A percentile compares a stretch with the other conserved stretches of the same genome.
phyloP scores from a whole-genome alignment of 2,888 invertebrate genomes.

The Dione juno region DNA sequence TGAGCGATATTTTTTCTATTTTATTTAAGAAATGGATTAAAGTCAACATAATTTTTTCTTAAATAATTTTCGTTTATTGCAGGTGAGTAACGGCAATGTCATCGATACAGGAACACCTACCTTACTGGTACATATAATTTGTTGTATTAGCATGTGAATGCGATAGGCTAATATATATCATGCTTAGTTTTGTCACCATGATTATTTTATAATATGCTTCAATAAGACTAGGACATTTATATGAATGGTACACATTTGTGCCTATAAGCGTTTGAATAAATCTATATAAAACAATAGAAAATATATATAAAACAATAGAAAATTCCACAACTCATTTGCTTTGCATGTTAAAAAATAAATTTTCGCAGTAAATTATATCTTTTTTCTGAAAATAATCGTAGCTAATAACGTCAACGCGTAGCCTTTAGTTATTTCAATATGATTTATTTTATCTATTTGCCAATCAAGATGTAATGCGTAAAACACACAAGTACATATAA shows the following conservation, averaged over 20 bases:
- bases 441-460: too few relatives aligned
- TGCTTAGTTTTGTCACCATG: not conserved
- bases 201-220: not conserved
- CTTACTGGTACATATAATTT: slow-evolving; percentile 74
- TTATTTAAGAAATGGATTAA: too few relatives aligned
- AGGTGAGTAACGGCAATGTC: slow-evolving; percentile 84
- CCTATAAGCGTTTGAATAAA: not conserved
- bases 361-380: not conserved
- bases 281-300: not conserved
- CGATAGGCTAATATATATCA: slow-evolving; percentile 37
- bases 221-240: not conserved
- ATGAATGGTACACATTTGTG: too few relatives aligned
- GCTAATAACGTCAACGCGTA: too few relatives aligned
- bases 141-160: slow-evolving; percentile 50
- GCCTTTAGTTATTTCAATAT: too few relatives aligned
- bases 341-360: not conserved
- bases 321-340: not conserved
- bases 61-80: slow-evolving; percentile 59
- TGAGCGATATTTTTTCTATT: too few relatives aligned
- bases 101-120: slow-evolving; percentile 82
- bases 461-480: too few relatives aligned
- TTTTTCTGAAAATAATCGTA: too few relatives aligned
- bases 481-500: too few relatives aligned
- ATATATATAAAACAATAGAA: not conserved
- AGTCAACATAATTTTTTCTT: not conserved